Conservation (phyloP, 2,888 invertebrate genomes). For the Ischnus inquisitorius region DNA sequence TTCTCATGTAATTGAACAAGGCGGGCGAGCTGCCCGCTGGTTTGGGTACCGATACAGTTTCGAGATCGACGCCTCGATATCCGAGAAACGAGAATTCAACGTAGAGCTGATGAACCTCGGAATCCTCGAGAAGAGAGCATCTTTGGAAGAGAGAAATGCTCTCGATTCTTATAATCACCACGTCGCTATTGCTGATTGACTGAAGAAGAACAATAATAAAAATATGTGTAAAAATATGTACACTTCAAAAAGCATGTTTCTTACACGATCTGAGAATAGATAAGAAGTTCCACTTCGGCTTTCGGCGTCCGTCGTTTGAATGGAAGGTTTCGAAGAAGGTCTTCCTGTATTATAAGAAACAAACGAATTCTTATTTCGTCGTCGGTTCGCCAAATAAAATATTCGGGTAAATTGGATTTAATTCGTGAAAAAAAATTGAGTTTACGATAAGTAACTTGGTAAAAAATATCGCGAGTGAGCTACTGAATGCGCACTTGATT, state of each 20-base stretch:
- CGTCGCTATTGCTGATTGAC: conserved; percentile 65
- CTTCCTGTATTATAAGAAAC: too few relatives aligned
- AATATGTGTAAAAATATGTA: background rate
- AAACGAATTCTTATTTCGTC: too few relatives aligned
- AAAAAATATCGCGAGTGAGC: background rate
- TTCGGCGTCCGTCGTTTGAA: background rate
- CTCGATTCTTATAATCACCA: conserved; percentile 76
- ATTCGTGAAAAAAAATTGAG: background rate
- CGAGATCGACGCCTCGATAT: conserved; percentile 77
- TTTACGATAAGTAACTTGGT: background rate
- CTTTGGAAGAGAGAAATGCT: conserved; percentile 73
- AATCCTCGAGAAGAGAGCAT: conserved; percentile 71
- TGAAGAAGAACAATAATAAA: conserved; percentile 10
- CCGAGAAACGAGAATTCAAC: conserved; percentile 81
- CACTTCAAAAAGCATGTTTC: background rate
- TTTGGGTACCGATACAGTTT: conserved; percentile 78
- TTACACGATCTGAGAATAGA: conserved; percentile 31
- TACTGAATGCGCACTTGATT: conserved; percentile 43
- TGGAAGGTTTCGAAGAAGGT: background rate
- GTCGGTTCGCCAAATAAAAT: too few relatives aligned
- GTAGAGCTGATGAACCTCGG: conserved; percentile 76
- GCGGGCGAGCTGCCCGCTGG: conserved; percentile 60
- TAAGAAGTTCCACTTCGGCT: conserved; percentile 26
- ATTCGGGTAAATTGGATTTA: background rate
- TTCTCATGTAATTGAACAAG: conserved; percentile 67